These are phyloP conservation scores for Drosophila borborema DNA, from an alignment of 2,888 invertebrate genomes.

Conservation along the genomic window DNA sequence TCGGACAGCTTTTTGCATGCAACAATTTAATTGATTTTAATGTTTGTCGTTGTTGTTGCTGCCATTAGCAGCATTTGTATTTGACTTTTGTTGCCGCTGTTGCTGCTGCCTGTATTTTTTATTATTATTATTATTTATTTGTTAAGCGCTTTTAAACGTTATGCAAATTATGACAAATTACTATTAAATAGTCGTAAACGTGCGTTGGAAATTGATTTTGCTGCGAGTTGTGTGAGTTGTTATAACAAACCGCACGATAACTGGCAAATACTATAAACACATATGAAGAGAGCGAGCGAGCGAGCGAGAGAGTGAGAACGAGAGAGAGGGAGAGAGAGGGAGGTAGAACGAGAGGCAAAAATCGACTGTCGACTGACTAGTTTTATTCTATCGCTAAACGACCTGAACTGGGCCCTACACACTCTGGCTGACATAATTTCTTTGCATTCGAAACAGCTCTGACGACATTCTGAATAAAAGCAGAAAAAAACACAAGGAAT, in stretches of 20 bases:
- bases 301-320: neutral
- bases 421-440: neutral
- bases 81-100: slow-evolving; percentile 23
- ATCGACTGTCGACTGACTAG: slow-evolving; percentile 6
- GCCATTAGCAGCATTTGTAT: slow-evolving; percentile 23
- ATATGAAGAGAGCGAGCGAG: neutral
- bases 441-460: neutral
- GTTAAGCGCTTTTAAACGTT: slow-evolving; percentile 79
- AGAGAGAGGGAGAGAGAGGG: neutral
- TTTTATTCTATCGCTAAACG: slow-evolving; percentile 1
- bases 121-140: slow-evolving; percentile 57
- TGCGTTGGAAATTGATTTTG: slow-evolving; percentile 71
- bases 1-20: slow-evolving; percentile 54
- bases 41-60: slow-evolving; percentile 29
- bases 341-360: neutral
- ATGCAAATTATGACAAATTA: slow-evolving; percentile 84
- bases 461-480: neutral
- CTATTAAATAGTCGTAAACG: slow-evolving; percentile 83
- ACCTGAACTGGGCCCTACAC: neutral
- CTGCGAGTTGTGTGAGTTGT: slow-evolving; percentile 18
- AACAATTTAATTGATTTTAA: slow-evolving; percentile 72
- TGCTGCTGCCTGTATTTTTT: slow-evolving; percentile 28
- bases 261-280: neutral
- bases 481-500: neutral
- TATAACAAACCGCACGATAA: slow-evolving; percentile 12